Percentiles rank a stretch among this genome's conserved stretches.
Conservation (phyloP, 2,113 vertebrate species). For the Poicephalus meyeri region DNA sequence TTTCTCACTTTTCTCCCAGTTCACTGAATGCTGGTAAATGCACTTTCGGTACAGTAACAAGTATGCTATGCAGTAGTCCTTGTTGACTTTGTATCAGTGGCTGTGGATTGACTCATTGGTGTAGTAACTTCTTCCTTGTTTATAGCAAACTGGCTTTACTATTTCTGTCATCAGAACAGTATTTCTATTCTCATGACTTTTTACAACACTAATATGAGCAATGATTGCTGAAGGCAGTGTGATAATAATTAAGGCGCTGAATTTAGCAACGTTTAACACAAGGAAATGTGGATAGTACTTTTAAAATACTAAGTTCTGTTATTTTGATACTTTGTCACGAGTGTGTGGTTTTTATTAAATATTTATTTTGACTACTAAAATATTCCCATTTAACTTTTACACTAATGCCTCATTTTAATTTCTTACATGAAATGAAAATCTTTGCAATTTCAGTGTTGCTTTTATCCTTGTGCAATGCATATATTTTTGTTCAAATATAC, state of each 20-base stretch:
- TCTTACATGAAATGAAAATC: neutral
- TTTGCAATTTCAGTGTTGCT: neutral
- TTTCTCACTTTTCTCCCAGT: neutral
- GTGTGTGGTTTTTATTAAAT: constrained; percentile 70
- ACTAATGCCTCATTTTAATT: constrained; percentile 19
- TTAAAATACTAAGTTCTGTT: constrained; percentile 56
- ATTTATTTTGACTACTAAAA: constrained; percentile 77
- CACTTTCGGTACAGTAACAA: constrained; percentile 31
- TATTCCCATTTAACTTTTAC: constrained; percentile 34
- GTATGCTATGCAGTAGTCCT: constrained; percentile 31
- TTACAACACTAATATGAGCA: neutral
- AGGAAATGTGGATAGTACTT: constrained; percentile 34
- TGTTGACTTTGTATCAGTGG: neutral
- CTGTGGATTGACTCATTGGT: neutral
- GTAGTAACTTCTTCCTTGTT: constrained; percentile 12
- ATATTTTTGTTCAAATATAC: constrained; percentile 11
- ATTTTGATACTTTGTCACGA: constrained; percentile 40
- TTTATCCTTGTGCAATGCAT: constrained; percentile 16
- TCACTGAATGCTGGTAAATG: constrained; percentile 35
- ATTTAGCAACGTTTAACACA: constrained; percentile 32
- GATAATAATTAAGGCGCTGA: constrained; percentile 24
- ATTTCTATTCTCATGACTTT: constrained; percentile 9
- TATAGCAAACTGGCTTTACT: neutral
- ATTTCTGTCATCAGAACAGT: neutral
- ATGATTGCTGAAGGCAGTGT: neutral